Percentiles rank a stretch among this genome's conserved stretches.
These are phyloP conservation scores for Mesorhabditis belari DNA, from an alignment of 2,888 invertebrate species.

Conservation along the genomic window DNA sequence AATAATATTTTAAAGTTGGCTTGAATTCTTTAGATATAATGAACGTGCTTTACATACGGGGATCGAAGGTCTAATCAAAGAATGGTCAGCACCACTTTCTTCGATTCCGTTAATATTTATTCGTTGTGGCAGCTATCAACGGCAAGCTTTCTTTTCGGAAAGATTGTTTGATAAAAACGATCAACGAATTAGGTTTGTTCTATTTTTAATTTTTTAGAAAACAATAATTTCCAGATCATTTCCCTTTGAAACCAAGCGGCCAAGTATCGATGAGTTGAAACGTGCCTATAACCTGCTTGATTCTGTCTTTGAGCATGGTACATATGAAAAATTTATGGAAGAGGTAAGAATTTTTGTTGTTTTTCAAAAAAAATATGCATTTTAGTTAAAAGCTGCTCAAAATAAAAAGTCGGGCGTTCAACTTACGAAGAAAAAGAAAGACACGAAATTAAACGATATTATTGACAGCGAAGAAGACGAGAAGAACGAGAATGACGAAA, in stretches of 20 bases:
- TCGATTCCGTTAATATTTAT: conserved; percentile 68
- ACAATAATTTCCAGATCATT: conserved; percentile 63
- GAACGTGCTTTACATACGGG: conserved; percentile 66
- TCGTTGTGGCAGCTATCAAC: conserved; percentile 70
- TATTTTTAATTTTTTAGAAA: too few relatives aligned
- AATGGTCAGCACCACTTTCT: conserved; percentile 66
- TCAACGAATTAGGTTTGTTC: neutral
- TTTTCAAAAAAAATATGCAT: too few relatives aligned
- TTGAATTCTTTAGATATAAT: conserved; percentile 61
- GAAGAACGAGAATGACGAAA: neutral
- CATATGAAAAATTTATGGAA: neutral
- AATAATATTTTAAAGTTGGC: too few relatives aligned
- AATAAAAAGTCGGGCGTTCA: neutral
- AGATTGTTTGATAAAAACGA: neutral
- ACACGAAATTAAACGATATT: neutral
- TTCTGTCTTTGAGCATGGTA: conserved; percentile 16
- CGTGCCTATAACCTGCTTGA: conserved; percentile 69
- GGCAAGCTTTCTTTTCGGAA: conserved; percentile 66
- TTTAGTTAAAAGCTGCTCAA: too few relatives aligned
- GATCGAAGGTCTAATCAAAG: conserved; percentile 66
- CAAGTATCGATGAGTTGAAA: conserved; percentile 73
- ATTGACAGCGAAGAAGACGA: neutral
- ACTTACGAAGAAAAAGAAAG: neutral
- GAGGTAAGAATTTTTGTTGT: too few relatives aligned
- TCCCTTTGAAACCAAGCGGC: conserved; percentile 74